Conservation (phyloP, 2,888 invertebrate species). For the Argyra leucocephala region DNA sequence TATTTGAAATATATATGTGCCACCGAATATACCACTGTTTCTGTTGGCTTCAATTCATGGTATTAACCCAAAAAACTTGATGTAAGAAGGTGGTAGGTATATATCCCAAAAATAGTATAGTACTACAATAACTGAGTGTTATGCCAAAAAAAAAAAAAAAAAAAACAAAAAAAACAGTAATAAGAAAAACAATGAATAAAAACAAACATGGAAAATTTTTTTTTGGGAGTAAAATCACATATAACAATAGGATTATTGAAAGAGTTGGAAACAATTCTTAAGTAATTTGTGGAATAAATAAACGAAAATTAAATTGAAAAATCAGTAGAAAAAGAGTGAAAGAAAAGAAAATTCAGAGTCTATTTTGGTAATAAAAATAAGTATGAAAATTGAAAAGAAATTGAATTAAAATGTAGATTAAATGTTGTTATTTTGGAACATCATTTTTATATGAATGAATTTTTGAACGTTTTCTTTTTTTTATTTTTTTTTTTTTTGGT, state of each 20-base stretch:
- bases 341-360: neutral
- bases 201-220: neutral
- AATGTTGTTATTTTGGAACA: neutral
- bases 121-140: neutral
- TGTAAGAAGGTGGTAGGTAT: neutral
- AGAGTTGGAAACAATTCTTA: conserved; percentile 3
- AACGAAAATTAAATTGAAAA: neutral
- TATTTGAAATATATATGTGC: neutral
- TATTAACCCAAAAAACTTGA: too few species aligned
- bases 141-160: neutral
- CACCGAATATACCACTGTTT: neutral
- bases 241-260: neutral
- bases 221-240: neutral
- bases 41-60: neutral
- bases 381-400: neutral
- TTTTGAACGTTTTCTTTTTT: neutral
- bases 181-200: neutral
- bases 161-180: neutral
- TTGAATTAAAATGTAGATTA: conserved; percentile 3
- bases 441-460: neutral
- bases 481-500: neutral
- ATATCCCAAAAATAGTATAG: too few species aligned
- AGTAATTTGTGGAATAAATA: neutral
- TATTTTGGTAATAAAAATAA: neutral
- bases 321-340: neutral